Base-by-base conservation (phyloP, 2,113 vertebrate genomes). In the Empidonax alnorum region DNA sequence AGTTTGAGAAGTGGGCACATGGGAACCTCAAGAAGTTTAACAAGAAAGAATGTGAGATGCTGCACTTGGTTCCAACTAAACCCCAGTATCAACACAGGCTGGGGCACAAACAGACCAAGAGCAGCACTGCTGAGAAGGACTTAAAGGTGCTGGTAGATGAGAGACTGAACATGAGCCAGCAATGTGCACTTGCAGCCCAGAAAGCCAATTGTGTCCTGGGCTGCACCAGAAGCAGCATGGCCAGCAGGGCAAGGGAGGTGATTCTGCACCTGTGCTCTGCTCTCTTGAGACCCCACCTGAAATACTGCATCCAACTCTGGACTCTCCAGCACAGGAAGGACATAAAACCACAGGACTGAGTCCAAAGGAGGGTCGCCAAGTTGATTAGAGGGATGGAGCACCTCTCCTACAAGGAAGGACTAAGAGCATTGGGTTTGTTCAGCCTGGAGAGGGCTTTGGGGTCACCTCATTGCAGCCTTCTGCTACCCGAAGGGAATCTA, bases 1-100 rank as follows among this genome's bases (percentile, higher is more conserved):
- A 53, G 12, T 23, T 62, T n/a, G 37, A 46, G 12, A 39, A 53
- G 7, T 23, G 33, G 28, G 22, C 47, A 14, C 12, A 8, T 12
- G 5, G 10, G 6, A 37, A 61, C 23, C 39, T 62, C 39, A 19
- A 10, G 6, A 15, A 4, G 11, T 53, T 39, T 53, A 53, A 33
- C 6, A 5, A 53, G 28, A 46, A 6, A 14, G 13, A n/a, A 28
- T 62, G 8, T 28, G 46, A 46, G 6, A 10, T 28, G 12, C 22
- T 78, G 28, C 4, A n/a, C 3, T 15, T 39, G 14, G 9, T 15
- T 39, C 5, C 10, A 33, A 6, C 22, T 18, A 69, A 53, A 3
- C 4, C 27, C 18, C 0, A 0, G 9, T 39, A 61, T 1, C 39
- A 46, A 2, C 46, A 19, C 18, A 53, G 31, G 14, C 22, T 44